phyloP scores from a whole-genome alignment of 2,113 vertebrate species.

The Nannospalax galili region DNA sequence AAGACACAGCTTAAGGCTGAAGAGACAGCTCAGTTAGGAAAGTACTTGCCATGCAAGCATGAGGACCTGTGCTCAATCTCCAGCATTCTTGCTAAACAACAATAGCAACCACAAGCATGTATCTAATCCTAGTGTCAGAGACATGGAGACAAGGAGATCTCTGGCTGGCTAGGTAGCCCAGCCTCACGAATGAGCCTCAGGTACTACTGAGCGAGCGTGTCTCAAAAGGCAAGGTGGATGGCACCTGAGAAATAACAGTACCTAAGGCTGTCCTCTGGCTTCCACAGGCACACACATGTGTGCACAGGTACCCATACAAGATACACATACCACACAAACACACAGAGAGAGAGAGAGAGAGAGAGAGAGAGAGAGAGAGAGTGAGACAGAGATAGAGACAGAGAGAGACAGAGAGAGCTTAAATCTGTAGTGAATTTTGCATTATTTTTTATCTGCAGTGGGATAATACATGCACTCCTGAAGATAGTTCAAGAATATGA shows the following conservation, averaged over 20 bases:
- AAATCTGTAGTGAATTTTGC: conserved; percentile 23
- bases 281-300: too few relatives aligned
- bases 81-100: background rate
- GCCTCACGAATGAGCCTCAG: too few relatives aligned
- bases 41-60: too few relatives aligned
- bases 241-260: background rate
- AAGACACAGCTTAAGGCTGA: background rate
- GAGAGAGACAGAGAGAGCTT: background rate
- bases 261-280: too few relatives aligned
- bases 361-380: background rate
- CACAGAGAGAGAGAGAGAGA: background rate
- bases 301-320: too few relatives aligned
- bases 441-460: background rate
- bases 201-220: background rate
- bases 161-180: too few relatives aligned
- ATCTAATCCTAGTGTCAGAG: background rate
- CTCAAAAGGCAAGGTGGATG: background rate
- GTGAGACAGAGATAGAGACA: background rate
- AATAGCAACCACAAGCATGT: background rate
- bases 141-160: too few relatives aligned
- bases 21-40: background rate
- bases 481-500: background rate
- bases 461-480: background rate
- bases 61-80: background rate
- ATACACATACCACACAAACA: background rate